Evolutionary conservation across 2,888 invertebrate genomes (phyloP).

Genomic region (Cryptops parisi): DNA sequence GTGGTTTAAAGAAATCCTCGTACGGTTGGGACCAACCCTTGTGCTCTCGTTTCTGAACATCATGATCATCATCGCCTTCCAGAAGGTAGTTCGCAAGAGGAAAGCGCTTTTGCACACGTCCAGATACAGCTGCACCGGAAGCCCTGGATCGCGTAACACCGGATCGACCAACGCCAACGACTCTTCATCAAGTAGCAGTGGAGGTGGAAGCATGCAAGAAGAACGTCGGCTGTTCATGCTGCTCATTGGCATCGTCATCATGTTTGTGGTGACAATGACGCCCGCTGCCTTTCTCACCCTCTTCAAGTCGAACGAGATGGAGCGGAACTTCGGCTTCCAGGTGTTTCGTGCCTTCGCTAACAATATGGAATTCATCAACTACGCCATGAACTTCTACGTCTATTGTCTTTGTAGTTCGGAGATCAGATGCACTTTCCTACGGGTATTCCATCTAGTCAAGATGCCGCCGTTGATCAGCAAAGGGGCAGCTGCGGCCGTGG

Average conservation of each 20-base stretch:
- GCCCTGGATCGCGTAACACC: slow-evolving; percentile 13
- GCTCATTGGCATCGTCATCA: slow-evolving; percentile 34
- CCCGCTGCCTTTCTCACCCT: slow-evolving; percentile 36
- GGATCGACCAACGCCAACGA: slow-evolving; percentile 17
- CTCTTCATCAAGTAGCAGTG: slow-evolving; percentile 1
- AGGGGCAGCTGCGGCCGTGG: not conserved
- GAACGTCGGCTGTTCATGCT: slow-evolving; percentile 35
- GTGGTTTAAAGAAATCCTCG: slow-evolving; percentile 32
- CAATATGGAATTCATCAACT: slow-evolving; percentile 36
- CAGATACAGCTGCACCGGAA: not conserved
- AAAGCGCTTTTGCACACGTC: slow-evolving; percentile 24
- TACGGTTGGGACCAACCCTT: slow-evolving; percentile 35
- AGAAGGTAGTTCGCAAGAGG: slow-evolving; percentile 32
- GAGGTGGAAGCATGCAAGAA: slow-evolving; percentile 28
- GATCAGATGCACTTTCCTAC: slow-evolving; percentile 26
- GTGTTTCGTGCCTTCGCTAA: slow-evolving; percentile 36
- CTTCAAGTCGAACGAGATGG: slow-evolving; percentile 30
- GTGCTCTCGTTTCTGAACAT: slow-evolving; percentile 35
- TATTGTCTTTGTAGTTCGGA: slow-evolving; percentile 34
- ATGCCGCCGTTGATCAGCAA: not conserved
- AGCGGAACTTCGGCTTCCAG: slow-evolving; percentile 27
- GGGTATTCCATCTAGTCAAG: slow-evolving; percentile 8
- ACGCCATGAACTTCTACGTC: slow-evolving; percentile 39
- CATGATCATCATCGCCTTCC: slow-evolving; percentile 35
- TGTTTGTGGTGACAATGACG: slow-evolving; percentile 37